Conservation (phyloP, 37 sponge, comb jelly and placozoan species). For the Chondrilla cf. caribensis region DNA sequence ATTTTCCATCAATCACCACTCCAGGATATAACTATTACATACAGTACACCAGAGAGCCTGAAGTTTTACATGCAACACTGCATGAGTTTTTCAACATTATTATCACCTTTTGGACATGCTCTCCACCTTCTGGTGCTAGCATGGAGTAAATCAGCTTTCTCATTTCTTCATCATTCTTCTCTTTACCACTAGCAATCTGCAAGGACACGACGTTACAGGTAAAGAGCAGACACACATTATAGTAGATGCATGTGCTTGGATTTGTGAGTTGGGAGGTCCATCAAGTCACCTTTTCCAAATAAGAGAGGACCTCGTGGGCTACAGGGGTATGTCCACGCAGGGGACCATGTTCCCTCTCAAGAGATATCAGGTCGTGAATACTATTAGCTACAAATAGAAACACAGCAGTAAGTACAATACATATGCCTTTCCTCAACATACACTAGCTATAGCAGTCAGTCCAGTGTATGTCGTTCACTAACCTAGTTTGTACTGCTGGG, state of each 20-base stretch:
- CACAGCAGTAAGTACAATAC: neutral
- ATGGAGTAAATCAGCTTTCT: constrained; percentile 41
- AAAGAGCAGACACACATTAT: no score
- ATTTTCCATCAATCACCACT: no score
- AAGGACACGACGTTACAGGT: no score
- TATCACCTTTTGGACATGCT: constrained; percentile 37
- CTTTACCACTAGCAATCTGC: neutral
- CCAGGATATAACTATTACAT: no score
- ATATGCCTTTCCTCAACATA: no score
- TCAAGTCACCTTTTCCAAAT: constrained; percentile 40
- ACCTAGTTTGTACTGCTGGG: constrained; percentile 33
- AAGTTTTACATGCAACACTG: neutral
- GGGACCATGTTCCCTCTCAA: constrained; percentile 40
- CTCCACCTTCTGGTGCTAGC: constrained; percentile 33
- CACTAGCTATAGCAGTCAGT: no score
- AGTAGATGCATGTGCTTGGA: no score
- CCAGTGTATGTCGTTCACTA: neutral
- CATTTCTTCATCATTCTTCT: constrained; percentile 28
- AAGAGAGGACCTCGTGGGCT: constrained; percentile 13
- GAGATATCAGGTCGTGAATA: constrained; percentile 27
- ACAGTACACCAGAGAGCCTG: no score
- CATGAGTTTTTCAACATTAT: no score
- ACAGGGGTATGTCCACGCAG: constrained; percentile 33
- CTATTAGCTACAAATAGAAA: constrained; percentile 4
- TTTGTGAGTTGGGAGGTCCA: no score